Conservation (phyloP, 2,113 vertebrate species). For the Leptocoma aspasia region DNA sequence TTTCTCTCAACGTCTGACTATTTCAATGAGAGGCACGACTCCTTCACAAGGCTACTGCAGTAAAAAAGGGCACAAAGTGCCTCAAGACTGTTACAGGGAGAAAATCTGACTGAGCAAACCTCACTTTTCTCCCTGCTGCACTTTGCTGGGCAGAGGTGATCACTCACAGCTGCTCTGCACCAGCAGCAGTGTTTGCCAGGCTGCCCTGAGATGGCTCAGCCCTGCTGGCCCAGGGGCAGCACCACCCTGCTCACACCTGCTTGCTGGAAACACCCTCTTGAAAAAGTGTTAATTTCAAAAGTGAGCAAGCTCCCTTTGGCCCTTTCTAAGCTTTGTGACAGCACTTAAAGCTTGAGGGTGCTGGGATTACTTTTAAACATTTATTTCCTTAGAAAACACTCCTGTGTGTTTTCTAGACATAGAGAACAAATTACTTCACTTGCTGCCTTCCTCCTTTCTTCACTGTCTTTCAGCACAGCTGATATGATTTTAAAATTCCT, state of each 20-base stretch:
- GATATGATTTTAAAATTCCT: not conserved
- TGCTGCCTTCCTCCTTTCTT: not conserved
- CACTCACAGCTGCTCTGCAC: not conserved
- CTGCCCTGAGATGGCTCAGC: not conserved
- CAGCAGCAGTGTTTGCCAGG: not conserved
- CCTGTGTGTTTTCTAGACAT: not conserved
- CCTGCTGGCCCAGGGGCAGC: not conserved
- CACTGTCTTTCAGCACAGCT: not conserved
- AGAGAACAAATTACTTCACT: not conserved
- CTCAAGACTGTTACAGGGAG: rapidly evolving
- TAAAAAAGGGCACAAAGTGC: not conserved
- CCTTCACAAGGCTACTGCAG: not conserved
- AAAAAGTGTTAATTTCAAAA: not conserved
- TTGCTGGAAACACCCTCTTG: not conserved
- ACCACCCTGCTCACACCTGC: not conserved
- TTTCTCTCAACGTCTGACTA: not conserved
- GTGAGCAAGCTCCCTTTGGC: not conserved
- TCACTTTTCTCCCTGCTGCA: not conserved
- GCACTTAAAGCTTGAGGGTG: not conserved
- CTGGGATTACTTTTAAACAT: not conserved
- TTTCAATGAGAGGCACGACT: not conserved
- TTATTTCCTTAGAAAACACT: not conserved
- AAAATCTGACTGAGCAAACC: not conserved
- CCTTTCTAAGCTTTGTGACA: not conserved
- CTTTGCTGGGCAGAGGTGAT: not conserved